A percentile compares a stretch with the other conserved stretches of the same genome.
phyloP scores from a whole-genome alignment of 2,113 vertebrate species.

The Melanerpes formicivorus region DNA sequence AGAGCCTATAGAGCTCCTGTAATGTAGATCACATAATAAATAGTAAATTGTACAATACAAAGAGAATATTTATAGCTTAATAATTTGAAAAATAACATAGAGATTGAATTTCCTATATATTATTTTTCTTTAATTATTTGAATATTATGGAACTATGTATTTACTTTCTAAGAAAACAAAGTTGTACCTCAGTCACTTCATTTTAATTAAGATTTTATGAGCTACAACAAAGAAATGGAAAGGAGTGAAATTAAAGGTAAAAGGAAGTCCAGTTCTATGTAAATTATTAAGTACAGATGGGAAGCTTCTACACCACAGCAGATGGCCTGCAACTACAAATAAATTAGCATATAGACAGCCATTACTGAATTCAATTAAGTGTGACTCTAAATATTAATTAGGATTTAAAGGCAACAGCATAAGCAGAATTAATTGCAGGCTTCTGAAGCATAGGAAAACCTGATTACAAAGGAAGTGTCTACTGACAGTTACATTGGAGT shows the following conservation, averaged over 20 bases:
- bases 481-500: not conserved
- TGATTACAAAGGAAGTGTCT: not conserved
- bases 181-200: not conserved
- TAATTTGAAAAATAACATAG: not conserved
- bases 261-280: not conserved
- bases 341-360: conserved; percentile 45
- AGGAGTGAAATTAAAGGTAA: not conserved
- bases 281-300: conserved; percentile 60
- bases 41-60: not conserved
- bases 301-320: conserved; percentile 29
- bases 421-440: conserved; percentile 2
- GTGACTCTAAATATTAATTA: conserved; percentile 66
- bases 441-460: not conserved
- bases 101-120: not conserved
- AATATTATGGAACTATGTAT: not conserved
- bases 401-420: conserved; percentile 26
- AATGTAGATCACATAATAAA: not conserved
- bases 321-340: conserved; percentile 44
- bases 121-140: not conserved
- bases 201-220: not conserved
- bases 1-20: not conserved
- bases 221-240: not conserved
- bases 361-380: conserved; percentile 58
- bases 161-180: not conserved
- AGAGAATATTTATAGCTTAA: not conserved